Conservation (phyloP, 2,797 vertebrate genomes). For the Nannoperca obscura region DNA sequence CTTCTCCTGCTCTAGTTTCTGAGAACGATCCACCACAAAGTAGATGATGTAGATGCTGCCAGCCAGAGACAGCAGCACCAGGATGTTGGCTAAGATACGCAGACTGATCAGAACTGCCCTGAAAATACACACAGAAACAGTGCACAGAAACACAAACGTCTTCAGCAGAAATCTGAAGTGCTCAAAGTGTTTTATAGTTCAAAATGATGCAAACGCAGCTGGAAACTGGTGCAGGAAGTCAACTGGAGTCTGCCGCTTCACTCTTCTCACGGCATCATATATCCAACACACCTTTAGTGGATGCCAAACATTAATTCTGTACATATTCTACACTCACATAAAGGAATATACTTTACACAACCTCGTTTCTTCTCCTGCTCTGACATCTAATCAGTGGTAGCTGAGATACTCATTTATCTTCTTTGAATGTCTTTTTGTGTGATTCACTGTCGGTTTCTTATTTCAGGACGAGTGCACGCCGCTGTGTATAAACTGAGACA, state of each 20-base stretch:
- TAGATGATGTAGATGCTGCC: conserved; percentile 99
- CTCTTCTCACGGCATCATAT: not conserved
- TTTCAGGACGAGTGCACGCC: not conserved
- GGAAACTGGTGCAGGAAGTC: not conserved
- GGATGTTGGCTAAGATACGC: conserved; percentile 93
- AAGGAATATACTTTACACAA: no score
- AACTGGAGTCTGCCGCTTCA: not conserved
- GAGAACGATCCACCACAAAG: conserved; percentile 97
- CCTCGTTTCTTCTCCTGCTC: not conserved
- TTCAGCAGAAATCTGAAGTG: not conserved
- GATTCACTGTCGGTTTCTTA: not conserved
- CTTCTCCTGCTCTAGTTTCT: conserved; percentile 92
- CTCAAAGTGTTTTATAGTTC: not conserved
- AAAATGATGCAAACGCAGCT: not conserved
- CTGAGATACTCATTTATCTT: not conserved
- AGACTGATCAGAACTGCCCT: conserved; percentile 95
- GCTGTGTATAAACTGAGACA: not conserved
- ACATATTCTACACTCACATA: not conserved
- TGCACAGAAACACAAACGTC: not conserved
- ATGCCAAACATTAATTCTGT: not conserved
- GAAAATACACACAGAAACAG: conserved; percentile 13
- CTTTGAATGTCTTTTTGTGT: not conserved
- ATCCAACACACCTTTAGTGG: not conserved
- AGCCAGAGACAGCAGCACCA: conserved; percentile 94
- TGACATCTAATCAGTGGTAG: not conserved